phyloP scores from a whole-genome alignment of 2,888 invertebrate genomes.

The Ellobium chinense region DNA sequence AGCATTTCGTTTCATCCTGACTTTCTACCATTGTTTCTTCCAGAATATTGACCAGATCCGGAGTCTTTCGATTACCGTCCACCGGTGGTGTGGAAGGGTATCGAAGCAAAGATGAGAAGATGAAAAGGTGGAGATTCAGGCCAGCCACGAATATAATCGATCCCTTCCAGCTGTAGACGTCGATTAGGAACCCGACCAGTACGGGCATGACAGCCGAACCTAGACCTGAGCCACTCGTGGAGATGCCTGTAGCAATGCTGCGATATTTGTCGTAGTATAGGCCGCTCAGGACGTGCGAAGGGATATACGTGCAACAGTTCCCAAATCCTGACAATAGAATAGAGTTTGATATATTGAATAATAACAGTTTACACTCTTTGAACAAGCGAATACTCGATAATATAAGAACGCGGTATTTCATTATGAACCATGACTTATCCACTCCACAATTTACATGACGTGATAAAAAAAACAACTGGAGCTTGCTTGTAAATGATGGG shows the following conservation, averaged over 20 bases:
- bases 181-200: conserved; percentile 64
- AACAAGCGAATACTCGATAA: too few species aligned
- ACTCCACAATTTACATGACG: too few species aligned
- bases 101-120: conserved; percentile 63
- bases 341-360: too few species aligned
- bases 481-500: too few species aligned
- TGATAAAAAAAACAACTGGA: too few species aligned
- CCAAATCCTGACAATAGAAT: conserved; percentile 62
- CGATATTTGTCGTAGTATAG: conserved; percentile 69
- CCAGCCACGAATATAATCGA: conserved; percentile 67
- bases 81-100: conserved; percentile 42
- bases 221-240: conserved; percentile 68
- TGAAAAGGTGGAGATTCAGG: conserved; percentile 64
- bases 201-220: conserved; percentile 68
- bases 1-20: conserved; percentile 24
- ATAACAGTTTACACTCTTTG: too few species aligned
- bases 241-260: conserved; percentile 70
- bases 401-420: too few species aligned
- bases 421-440: too few species aligned
- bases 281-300: conserved; percentile 72
- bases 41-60: not conserved
- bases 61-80: not conserved
- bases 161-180: conserved; percentile 70
- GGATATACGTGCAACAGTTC: conserved; percentile 68
- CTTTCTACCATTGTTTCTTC: not conserved